These are phyloP conservation scores for Sarcophaga rosellei DNA, from an alignment of 2,888 invertebrate species.

Conservation along the genomic window DNA sequence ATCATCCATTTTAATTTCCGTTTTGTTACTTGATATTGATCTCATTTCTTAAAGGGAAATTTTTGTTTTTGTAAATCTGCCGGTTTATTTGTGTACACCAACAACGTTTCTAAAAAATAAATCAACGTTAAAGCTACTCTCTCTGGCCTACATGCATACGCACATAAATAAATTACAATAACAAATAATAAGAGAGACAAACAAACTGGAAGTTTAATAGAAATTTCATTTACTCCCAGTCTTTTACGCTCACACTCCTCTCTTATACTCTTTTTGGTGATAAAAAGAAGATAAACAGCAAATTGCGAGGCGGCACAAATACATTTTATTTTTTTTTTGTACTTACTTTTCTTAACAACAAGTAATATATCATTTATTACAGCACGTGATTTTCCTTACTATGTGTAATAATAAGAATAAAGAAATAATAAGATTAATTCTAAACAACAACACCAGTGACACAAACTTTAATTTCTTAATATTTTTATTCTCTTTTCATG, in stretches of 20 bases:
- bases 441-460: neutral
- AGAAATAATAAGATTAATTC: constrained; percentile 5
- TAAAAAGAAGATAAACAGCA: neutral
- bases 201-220: constrained; percentile 2
- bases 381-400: constrained; percentile 58
- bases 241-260: neutral
- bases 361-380: constrained; percentile 60
- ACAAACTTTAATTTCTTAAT: constrained; percentile 27
- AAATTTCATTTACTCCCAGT: neutral
- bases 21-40: constrained; percentile 1
- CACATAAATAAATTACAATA: constrained; percentile 43
- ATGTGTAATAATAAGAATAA: constrained; percentile 17
- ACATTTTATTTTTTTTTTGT: neutral
- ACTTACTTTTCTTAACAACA: constrained; percentile 14
- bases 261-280: neutral
- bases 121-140: neutral
- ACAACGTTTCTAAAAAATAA: neutral
- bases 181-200: neutral
- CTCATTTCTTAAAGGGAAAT: neutral
- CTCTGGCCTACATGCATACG: neutral
- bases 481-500: constrained; percentile 18
- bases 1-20: constrained; percentile 43
- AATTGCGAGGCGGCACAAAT: neutral
- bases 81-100: neutral
- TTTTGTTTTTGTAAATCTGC: neutral